These are phyloP conservation scores for Boulengeromyrus knoepffleri DNA, from an alignment of 2,113 vertebrate genomes.

Conservation along the genomic window DNA sequence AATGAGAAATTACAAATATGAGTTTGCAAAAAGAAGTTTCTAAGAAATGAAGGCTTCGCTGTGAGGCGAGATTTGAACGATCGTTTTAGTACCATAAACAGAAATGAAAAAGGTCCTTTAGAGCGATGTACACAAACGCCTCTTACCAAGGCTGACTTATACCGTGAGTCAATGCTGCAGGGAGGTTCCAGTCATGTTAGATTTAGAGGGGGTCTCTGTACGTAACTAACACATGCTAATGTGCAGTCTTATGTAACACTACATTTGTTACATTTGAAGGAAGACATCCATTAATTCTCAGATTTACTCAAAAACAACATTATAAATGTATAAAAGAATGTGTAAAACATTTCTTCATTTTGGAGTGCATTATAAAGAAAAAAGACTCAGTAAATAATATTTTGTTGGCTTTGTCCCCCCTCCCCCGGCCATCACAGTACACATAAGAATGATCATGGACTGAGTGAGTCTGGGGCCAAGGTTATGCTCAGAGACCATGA, in stretches of 20 bases:
- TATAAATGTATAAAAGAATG: background rate
- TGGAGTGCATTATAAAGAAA: background rate
- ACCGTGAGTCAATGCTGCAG: background rate
- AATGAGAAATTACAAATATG: background rate
- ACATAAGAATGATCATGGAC: background rate
- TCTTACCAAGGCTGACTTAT: background rate
- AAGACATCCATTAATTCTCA: background rate
- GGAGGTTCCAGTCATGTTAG: background rate
- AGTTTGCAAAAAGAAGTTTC: background rate
- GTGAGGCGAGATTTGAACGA: background rate
- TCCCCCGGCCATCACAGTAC: background rate
- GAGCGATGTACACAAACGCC: background rate
- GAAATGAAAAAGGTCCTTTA: background rate
- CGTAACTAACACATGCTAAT: background rate
- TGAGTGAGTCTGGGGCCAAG: background rate
- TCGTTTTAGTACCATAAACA: background rate
- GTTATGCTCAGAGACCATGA: background rate
- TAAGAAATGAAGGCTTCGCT: background rate
- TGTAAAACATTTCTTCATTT: background rate
- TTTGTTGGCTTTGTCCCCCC: background rate
- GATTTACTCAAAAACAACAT: background rate
- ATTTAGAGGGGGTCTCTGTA: background rate
- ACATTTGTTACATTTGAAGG: background rate
- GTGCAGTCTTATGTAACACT: background rate
- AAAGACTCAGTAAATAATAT: background rate